Evolutionary conservation across 1,140 invertebrate species (phyloP), one percentile per base, ranked within the genome.

Genomic region (Pseudoatta argentina): DNA sequence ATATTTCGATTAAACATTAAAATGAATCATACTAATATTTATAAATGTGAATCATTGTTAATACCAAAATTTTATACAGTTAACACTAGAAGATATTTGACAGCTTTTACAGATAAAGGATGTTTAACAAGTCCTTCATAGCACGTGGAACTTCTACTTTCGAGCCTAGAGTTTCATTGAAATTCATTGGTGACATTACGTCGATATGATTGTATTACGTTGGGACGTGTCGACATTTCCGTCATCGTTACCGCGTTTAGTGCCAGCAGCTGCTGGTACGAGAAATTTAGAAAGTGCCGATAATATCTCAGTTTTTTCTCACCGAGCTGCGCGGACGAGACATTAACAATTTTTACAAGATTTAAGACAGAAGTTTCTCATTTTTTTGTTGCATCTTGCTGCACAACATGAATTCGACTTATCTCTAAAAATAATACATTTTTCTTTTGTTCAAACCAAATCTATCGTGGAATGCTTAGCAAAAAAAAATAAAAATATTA

Each of bases 281-380:
- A 59, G 81, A 89, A 85, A 89, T 87, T 67, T 86, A 76, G 67
- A 89, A 71, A 67, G 59, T 21, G 27, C 48, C 57, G 86, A 90
- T 89, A 89, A 90, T 89, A 90, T 81, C 75, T 76, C 75, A 76
- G 64, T 83, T 89, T 66, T 73, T 21, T 30, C 55, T 44, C 14
- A 71, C 21, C 72, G 39, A 59, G 51, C 27, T 39, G 34, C 59
- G 34, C 30, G 18, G 48, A 39, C 14, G 27, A 51, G 30, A 86
- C 27, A 21, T 55, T 69, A 61, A 88, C 59, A 7, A 77, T 88
- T 48, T 59, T 44, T 30, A 21, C 21, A 27, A 72, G 24, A 44
- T 82, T 44, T 18, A n/a, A 72, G 18, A 4, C 12, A n/a, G 30
- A 48, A 14, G 2, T 3, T 44, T 16, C 30, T 39, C 6, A 44